These are phyloP conservation scores for Drosophila austrosaltans DNA, from an alignment of 2,888 invertebrate species.

Conservation along the genomic window DNA sequence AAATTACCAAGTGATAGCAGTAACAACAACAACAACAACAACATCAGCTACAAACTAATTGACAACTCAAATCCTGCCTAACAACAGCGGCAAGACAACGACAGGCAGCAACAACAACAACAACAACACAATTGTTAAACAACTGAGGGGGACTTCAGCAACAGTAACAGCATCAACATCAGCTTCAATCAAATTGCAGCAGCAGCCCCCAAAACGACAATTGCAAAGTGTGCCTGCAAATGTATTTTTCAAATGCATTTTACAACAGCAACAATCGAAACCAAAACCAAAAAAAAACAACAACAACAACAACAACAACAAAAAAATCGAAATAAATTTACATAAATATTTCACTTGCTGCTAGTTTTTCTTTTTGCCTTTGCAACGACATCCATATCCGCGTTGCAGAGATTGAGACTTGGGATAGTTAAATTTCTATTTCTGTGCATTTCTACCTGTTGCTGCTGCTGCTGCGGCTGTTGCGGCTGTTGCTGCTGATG, in stretches of 20 bases:
- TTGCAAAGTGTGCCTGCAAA: conserved; percentile 78
- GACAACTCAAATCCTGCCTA: conserved; percentile 79
- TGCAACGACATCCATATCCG: conserved; percentile 65
- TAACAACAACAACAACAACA: conserved; percentile 34
- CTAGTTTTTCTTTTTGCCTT: conserved; percentile 51
- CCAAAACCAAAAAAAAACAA: conserved; percentile 22
- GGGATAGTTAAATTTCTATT: conserved; percentile 39
- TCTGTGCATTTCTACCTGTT: conserved; percentile 10
- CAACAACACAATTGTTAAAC: conserved; percentile 59
- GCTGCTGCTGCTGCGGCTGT: background rate
- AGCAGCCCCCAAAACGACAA: conserved; percentile 65
- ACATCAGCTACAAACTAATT: conserved; percentile 69
- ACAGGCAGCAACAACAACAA: conserved; percentile 5
- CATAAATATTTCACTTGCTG: conserved; percentile 78
- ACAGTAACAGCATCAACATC: conserved; percentile 64
- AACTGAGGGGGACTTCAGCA: conserved; percentile 43
- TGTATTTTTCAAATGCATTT: conserved; percentile 71
- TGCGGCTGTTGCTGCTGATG: conserved; percentile 29
- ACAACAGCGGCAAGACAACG: conserved; percentile 38
- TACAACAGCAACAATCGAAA: conserved; percentile 42
- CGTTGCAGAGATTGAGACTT: conserved; percentile 63
- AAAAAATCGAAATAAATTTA: conserved; percentile 75
- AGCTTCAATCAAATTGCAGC: conserved; percentile 69
- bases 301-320: conserved; percentile 51
- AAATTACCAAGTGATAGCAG: conserved; percentile 63